phyloP scores from a whole-genome alignment of 2,113 vertebrate genomes.

The Girardinichthys multiradiatus region DNA sequence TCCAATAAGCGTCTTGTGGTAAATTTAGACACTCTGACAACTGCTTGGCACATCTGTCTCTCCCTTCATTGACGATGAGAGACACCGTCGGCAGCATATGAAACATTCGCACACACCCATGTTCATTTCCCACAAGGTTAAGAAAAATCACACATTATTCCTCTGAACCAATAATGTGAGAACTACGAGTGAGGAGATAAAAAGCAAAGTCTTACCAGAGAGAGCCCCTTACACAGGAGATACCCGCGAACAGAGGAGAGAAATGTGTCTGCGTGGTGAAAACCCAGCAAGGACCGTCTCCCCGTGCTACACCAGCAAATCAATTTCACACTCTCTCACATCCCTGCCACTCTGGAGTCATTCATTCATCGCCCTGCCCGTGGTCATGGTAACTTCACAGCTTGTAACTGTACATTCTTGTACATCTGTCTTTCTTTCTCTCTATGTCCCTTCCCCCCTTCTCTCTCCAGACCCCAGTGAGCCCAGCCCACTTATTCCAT shows the following conservation, averaged over 20 bases:
- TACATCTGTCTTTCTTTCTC: conserved; percentile 60
- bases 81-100: conserved; percentile 33
- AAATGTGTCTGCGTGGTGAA: conserved; percentile 80
- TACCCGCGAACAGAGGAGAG: conserved; percentile 56
- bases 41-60: conserved; percentile 69
- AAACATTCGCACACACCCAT: conserved; percentile 6
- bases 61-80: conserved; percentile 41
- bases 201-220: conserved; percentile 80
- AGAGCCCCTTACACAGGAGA: conserved; percentile 68
- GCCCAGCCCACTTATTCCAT: conserved; percentile 60
- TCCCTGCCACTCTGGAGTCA: conserved; percentile 88
- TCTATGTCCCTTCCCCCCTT: conserved; percentile 11
- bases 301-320: conserved; percentile 85
- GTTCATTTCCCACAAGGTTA: conserved; percentile 15
- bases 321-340: conserved; percentile 95
- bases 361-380: conserved; percentile 91
- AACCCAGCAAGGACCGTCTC: conserved; percentile 61
- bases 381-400: conserved; percentile 90
- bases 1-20: conserved; percentile 49
- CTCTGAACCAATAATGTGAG: conserved; percentile 5
- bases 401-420: conserved; percentile 80
- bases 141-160: conserved; percentile 7
- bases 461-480: conserved; percentile 59
- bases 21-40: conserved; percentile 70
- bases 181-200: conserved; percentile 1